Conservation (phyloP, 2,113 vertebrate species). For the Sturnira hondurensis region DNA sequence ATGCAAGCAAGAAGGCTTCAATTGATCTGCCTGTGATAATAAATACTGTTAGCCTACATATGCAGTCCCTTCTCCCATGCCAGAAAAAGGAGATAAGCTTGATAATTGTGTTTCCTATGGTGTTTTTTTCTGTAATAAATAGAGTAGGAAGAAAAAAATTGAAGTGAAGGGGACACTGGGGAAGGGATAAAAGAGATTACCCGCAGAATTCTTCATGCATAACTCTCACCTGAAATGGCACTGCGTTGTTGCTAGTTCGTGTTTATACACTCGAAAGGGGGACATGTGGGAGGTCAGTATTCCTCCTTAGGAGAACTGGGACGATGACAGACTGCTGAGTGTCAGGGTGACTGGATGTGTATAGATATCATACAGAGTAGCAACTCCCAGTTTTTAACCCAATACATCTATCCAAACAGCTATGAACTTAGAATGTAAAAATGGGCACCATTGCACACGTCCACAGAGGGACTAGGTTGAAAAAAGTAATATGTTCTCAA, state of each 20-base stretch:
- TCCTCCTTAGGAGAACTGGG: slow-evolving; percentile 9
- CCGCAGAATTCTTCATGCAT: background rate
- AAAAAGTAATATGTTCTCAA: background rate
- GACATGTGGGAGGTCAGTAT: slow-evolving; percentile 40
- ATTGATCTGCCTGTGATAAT: background rate
- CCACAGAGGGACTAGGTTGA: background rate
- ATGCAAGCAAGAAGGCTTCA: slow-evolving; percentile 22
- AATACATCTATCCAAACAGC: background rate
- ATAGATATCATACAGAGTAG: background rate
- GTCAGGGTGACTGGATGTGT: background rate
- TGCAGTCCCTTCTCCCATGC: background rate
- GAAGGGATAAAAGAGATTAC: background rate
- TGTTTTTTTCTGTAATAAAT: slow-evolving; percentile 8
- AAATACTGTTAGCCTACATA: background rate
- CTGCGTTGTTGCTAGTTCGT: slow-evolving; percentile 10
- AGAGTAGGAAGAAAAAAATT: background rate
- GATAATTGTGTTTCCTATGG: background rate
- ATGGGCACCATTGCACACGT: background rate
- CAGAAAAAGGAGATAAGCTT: background rate
- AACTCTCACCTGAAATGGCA: background rate
- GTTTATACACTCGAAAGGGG: slow-evolving; percentile 6
- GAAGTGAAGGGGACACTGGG: background rate
- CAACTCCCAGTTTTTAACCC: background rate
- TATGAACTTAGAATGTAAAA: background rate
- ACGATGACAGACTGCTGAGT: background rate